Percentiles rank a stretch among this genome's conserved stretches.
phyloP scores from a whole-genome alignment of 2,797 vertebrate genomes.

The Spinibarbus caldwelli region DNA sequence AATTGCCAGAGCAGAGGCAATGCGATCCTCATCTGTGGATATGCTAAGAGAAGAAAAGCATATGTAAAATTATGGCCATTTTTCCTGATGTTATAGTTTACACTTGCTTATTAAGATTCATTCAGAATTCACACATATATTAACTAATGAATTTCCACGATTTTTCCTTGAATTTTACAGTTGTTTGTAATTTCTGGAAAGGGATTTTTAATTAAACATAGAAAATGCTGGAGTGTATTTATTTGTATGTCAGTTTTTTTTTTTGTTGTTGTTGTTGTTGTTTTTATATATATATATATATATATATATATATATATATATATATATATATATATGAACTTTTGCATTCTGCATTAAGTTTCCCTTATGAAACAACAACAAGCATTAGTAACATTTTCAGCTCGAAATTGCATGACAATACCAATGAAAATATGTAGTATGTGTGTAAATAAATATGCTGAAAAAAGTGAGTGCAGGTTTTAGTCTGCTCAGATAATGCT shows the following conservation, averaged over 20 bases:
- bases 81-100: neutral
- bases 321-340: too few species aligned
- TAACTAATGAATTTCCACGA: neutral
- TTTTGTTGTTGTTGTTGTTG: too few species aligned
- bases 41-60: neutral
- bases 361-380: neutral
- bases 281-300: too few species aligned
- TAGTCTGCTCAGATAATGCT: slow-evolving; percentile 24
- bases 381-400: neutral
- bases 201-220: neutral
- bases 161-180: neutral
- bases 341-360: neutral
- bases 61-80: neutral
- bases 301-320: too few species aligned
- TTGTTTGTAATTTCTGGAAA: neutral
- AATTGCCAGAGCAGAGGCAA: neutral
- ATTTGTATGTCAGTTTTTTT: too few species aligned
- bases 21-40: neutral
- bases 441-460: neutral
- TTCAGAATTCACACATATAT: neutral
- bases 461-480: neutral
- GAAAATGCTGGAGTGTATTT: neutral
- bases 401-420: neutral
- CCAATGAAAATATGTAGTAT: too few species aligned
- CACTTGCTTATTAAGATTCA: neutral